A percentile compares a stretch with the other conserved stretches of the same genome.
Evolutionary conservation across 2,113 vertebrate genomes (phyloP).

Genomic region (Todiramphus saurophagus): DNA sequence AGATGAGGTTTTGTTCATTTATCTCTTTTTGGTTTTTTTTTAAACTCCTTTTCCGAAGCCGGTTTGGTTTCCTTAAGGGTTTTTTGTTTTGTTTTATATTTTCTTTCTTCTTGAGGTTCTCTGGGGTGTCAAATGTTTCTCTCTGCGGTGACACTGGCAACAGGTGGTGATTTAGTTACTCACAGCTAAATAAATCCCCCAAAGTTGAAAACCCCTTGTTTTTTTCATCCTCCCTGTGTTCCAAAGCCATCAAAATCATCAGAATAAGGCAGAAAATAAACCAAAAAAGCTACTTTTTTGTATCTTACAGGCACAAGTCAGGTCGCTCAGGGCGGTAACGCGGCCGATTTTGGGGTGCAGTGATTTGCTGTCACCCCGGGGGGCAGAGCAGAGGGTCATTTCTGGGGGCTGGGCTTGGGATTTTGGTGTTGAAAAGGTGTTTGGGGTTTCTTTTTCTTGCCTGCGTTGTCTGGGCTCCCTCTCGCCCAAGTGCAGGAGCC

Average conservation of each 20-base stretch:
- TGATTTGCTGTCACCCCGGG: fast-evolving
- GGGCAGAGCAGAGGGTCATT: fast-evolving
- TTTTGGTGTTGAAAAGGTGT: background rate
- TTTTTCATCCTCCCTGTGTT: background rate
- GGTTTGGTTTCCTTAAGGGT: background rate
- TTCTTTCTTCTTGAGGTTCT: background rate
- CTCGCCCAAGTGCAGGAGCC: background rate
- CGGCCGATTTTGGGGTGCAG: background rate
- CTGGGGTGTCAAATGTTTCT: background rate
- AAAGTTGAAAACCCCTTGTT: background rate
- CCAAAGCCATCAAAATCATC: background rate
- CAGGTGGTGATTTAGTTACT: background rate
- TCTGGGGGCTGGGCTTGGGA: background rate
- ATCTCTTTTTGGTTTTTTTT: background rate
- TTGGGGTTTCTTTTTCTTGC: background rate
- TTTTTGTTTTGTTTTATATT: background rate
- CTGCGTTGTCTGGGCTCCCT: background rate
- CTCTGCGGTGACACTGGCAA: background rate
- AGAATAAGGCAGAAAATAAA: background rate
- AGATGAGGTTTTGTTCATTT: background rate
- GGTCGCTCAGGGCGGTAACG: fast-evolving
- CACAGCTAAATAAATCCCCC: background rate
- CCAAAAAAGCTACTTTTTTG: fast-evolving
- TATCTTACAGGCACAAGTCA: fast-evolving
- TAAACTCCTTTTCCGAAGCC: background rate